Evolutionary conservation across 2,888 invertebrate species (phyloP).

Genomic region (Acanthosepion esculentum): DNA sequence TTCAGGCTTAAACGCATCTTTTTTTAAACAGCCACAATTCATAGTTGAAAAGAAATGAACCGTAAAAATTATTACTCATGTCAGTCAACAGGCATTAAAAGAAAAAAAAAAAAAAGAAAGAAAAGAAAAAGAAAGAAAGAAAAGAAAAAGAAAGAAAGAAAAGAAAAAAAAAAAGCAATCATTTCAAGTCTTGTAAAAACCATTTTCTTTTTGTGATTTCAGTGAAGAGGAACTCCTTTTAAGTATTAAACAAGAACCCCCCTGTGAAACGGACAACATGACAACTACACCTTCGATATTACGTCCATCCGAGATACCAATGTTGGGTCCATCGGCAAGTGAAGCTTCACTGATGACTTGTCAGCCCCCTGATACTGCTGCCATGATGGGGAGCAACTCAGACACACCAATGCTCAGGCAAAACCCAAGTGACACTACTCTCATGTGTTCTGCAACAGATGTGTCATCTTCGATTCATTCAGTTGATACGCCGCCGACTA

Average conservation of each 20-base stretch:
- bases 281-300: neutral
- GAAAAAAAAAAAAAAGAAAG: too few relatives aligned
- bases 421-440: neutral
- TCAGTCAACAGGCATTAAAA: too few relatives aligned
- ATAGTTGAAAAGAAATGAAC: too few relatives aligned
- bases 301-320: conserved; percentile 34
- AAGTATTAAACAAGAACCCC: conserved; percentile 57
- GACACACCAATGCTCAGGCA: neutral
- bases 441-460: neutral
- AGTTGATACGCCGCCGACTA: neutral
- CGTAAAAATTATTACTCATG: too few relatives aligned
- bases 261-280: conserved; percentile 51
- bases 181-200: neutral
- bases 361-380: neutral
- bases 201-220: neutral
- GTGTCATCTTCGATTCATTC: neutral
- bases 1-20: too few relatives aligned
- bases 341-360: neutral
- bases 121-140: too few relatives aligned
- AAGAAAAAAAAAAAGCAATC: too few relatives aligned
- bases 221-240: conserved; percentile 56
- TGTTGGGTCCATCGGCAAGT: neutral
- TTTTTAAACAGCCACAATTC: too few relatives aligned
- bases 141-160: too few relatives aligned
- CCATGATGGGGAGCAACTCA: neutral